Conservation (phyloP, 2,888 invertebrate species). For the Pachymerium ferrugineum region DNA sequence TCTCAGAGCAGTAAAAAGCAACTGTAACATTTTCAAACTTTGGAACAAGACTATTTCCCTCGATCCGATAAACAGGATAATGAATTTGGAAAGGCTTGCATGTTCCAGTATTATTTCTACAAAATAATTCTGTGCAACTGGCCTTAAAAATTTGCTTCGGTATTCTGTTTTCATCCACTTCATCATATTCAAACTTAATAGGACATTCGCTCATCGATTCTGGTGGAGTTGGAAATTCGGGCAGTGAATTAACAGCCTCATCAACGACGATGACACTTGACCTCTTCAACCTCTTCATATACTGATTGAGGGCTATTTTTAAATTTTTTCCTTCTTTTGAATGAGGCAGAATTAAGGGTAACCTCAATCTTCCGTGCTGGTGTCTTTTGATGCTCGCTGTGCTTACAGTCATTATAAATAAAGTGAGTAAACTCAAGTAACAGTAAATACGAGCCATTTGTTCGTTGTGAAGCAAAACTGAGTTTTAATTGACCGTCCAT, state of each 20-base stretch:
- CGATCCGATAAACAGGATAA: not conserved
- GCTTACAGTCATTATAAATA: not conserved
- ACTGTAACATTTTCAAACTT: not conserved
- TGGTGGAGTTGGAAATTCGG: not conserved
- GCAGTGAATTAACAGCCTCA: too few relatives aligned
- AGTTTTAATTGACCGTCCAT: not conserved
- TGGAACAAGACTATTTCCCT: not conserved
- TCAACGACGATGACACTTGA: too few relatives aligned
- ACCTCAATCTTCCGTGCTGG: not conserved
- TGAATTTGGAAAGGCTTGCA: not conserved
- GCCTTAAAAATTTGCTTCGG: too few relatives aligned
- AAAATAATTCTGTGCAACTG: too few relatives aligned
- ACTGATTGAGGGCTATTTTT: not conserved
- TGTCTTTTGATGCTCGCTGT: not conserved
- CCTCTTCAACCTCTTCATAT: not conserved
- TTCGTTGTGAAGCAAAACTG: not conserved
- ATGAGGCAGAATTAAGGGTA: not conserved
- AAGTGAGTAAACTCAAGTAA: not conserved
- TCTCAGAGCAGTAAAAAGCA: not conserved
- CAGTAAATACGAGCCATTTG: not conserved
- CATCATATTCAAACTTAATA: too few relatives aligned
- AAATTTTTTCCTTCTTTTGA: not conserved
- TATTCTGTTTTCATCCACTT: too few relatives aligned
- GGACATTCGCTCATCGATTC: too few relatives aligned
- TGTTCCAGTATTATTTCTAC: too few relatives aligned